phyloP scores from a whole-genome alignment of 2,113 vertebrate species.

The Amblyornis subalaris region DNA sequence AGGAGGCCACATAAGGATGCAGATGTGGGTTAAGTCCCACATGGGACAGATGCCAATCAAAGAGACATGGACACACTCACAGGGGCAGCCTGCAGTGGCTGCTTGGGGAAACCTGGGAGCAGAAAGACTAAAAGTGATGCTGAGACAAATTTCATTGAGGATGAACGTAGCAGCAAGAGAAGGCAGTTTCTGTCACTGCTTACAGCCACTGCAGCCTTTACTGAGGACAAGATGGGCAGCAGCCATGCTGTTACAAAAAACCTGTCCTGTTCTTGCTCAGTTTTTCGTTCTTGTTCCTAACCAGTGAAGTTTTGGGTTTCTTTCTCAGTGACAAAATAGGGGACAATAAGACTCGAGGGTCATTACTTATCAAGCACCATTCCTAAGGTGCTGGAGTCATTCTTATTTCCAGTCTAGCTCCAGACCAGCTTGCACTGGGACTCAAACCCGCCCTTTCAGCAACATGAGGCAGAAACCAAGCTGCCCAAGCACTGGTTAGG shows the following conservation, averaged over 20 bases:
- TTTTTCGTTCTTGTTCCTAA: not conserved
- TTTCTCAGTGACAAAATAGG: not conserved
- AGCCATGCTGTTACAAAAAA: not conserved
- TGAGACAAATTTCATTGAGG: not conserved
- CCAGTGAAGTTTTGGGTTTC: not conserved
- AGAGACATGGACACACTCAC: not conserved
- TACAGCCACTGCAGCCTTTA: not conserved
- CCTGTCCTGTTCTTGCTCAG: not conserved
- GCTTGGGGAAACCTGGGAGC: not conserved
- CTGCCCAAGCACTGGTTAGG: not conserved
- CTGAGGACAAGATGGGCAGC: not conserved
- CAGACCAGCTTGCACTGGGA: not conserved
- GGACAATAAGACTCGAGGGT: rapidly evolving
- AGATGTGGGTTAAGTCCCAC: not conserved
- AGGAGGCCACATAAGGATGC: rapidly evolving
- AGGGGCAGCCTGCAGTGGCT: not conserved
- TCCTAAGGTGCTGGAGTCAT: not conserved
- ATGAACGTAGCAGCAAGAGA: not conserved
- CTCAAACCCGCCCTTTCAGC: not conserved
- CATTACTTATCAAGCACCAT: not conserved
- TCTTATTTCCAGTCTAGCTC: not conserved
- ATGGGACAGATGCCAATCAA: rapidly evolving
- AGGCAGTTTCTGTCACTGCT: not conserved
- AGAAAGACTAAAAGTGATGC: not conserved
- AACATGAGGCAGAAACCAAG: not conserved